Percentiles rank a stretch among this genome's conserved stretches.
Conservation (phyloP, 2,888 invertebrate species). For the Hirudinaria manillensis region DNA sequence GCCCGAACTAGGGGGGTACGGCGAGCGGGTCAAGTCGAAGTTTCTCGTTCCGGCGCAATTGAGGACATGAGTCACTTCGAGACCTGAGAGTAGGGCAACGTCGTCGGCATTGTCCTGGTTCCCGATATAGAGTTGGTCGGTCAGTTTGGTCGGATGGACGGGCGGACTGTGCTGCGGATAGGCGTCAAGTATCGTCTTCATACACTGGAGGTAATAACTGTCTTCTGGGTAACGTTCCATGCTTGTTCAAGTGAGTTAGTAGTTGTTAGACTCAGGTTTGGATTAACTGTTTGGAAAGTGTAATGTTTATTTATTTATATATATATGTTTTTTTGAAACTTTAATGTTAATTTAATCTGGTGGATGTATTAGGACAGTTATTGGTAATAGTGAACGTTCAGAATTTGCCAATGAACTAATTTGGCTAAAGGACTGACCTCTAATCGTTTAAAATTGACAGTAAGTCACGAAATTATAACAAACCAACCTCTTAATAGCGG, state of each 20-base stretch:
- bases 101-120: slow-evolving; percentile 41
- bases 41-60: slow-evolving; percentile 39
- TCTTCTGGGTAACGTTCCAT: slow-evolving; percentile 36
- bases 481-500: too few relatives aligned
- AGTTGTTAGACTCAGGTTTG: neutral
- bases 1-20: slow-evolving; percentile 36
- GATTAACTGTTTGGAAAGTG: too few relatives aligned
- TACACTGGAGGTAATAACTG: slow-evolving; percentile 36
- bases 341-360: too few relatives aligned
- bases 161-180: slow-evolving; percentile 40
- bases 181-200: slow-evolving; percentile 40
- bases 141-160: slow-evolving; percentile 32
- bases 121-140: slow-evolving; percentile 40
- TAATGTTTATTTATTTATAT: too few relatives aligned
- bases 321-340: too few relatives aligned
- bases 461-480: too few relatives aligned
- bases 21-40: slow-evolving; percentile 37
- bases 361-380: too few relatives aligned
- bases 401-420: too few relatives aligned
- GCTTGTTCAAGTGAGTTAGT: too few relatives aligned
- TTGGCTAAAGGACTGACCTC: too few relatives aligned
- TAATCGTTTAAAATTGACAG: too few relatives aligned
- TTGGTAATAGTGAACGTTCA: too few relatives aligned
- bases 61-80: slow-evolving; percentile 41
- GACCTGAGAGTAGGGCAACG: slow-evolving; percentile 31